Conservation (phyloP, 2,797 vertebrate species). For the Dendrocincla fuliginosa region DNA sequence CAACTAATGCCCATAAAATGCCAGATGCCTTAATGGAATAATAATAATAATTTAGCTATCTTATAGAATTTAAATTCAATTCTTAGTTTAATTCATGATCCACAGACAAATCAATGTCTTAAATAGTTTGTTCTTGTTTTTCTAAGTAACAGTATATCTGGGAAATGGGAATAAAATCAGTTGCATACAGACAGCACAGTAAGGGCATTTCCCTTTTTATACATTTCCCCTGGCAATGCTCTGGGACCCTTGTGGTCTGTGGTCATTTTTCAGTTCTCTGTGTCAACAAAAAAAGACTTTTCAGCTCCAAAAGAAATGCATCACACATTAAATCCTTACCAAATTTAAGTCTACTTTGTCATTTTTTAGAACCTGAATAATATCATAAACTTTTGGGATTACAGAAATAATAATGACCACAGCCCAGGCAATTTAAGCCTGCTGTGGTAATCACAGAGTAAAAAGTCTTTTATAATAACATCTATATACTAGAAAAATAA, state of each 20-base stretch:
- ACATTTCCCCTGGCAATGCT: slow-evolving; percentile 56
- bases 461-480: slow-evolving; percentile 71
- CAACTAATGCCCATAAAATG: not conserved
- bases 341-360: slow-evolving; percentile 40
- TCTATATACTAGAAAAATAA: slow-evolving; percentile 70
- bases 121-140: not conserved
- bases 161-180: slow-evolving; percentile 61
- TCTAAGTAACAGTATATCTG: slow-evolving; percentile 53
- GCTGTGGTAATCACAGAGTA: slow-evolving; percentile 69
- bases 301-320: slow-evolving; percentile 57
- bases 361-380: slow-evolving; percentile 43
- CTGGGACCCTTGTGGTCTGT: slow-evolving; percentile 44
- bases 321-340: slow-evolving; percentile 60
- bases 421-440: slow-evolving; percentile 74
- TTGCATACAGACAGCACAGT: slow-evolving; percentile 43
- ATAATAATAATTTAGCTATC: not conserved
- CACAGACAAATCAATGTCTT: slow-evolving; percentile 21
- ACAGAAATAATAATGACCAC: slow-evolving; percentile 73
- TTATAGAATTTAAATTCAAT: not conserved
- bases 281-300: slow-evolving; percentile 65
- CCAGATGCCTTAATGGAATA: not conserved
- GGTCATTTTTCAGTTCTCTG: slow-evolving; percentile 65
- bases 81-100: slow-evolving; percentile 43
- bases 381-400: slow-evolving; percentile 68
- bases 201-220: slow-evolving; percentile 61